Base-by-base conservation (phyloP, 2,888 invertebrate species). In the Eumerus sabulonum region DNA sequence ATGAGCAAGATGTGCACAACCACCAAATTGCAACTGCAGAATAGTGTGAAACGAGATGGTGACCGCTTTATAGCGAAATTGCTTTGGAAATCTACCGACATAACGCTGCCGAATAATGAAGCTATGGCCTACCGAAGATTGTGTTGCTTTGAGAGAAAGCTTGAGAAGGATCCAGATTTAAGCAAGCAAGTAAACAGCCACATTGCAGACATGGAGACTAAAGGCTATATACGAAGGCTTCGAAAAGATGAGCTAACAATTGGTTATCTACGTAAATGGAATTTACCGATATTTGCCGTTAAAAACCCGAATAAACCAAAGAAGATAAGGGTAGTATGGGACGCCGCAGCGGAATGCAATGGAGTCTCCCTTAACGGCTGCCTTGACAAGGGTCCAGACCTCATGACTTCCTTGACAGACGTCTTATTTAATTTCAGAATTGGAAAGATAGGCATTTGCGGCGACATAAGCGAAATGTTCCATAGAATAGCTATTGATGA, bases 181-280 rank as follows among this genome's bases (percentile, higher is more conserved):
- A 68, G 68, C 27, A 9, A 12, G n/a, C 40, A 45, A 2, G 70
- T 76, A 0, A 70, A 54, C 16, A 59, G 51, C 1, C 62, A 56
- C 5, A 71, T 82, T 40, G 17, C 44, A 14, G 12, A 38, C 1
- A 70, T 81, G 63, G 62, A 67, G 51, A 11, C 9, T 0, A 83
- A 82, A 7, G 70, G 45, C 7, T 82, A 81, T 48, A 66, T 76
- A 16, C 54, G 71, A 3, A 77, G 76, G 19, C 60, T 82, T 0
- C n/a, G n/a, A 0, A 9, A 48, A 4, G 50, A 38, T 13, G 53
- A 64, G 1, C n/a, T n/a, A n/a, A n/a, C n/a, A n/a, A n/a, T n/a
- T n/a, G n/a, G n/a, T n/a, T n/a, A n/a, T n/a, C n/a, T n/a, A n/a
- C 64, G 76, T 16, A 82, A 63, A 45, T 85, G 85, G 85, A 84